Evolutionary conservation across 2,797 vertebrate genomes (phyloP).

Genomic region (Squalus acanthias): DNA sequence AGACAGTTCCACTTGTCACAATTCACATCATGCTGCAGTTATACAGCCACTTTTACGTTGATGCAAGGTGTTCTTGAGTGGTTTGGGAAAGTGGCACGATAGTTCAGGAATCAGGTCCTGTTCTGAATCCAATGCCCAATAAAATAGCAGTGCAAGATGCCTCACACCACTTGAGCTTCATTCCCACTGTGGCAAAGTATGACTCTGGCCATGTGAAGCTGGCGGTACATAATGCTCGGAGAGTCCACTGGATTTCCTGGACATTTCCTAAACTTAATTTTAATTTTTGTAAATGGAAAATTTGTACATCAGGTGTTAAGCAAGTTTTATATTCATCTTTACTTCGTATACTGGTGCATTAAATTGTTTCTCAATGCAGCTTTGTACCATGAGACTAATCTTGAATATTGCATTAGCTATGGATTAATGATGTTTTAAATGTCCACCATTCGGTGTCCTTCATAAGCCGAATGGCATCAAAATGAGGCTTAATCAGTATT

Average conservation of each 20-base stretch:
- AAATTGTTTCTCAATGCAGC: background rate
- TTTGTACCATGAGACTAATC: background rate
- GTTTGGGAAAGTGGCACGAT: background rate
- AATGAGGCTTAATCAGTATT: background rate
- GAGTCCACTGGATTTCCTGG: background rate
- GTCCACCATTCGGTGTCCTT: background rate
- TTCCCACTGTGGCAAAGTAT: background rate
- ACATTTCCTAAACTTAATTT: background rate
- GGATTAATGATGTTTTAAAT: slow-evolving; percentile 1
- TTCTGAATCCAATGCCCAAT: too few relatives aligned
- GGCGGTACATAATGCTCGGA: background rate
- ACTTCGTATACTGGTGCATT: background rate
- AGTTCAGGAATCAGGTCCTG: background rate
- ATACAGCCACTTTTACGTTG: background rate
- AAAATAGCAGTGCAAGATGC: background rate
- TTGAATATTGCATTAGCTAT: background rate
- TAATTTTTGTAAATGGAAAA: background rate
- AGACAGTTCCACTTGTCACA: background rate
- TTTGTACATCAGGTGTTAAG: background rate
- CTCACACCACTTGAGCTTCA: background rate
- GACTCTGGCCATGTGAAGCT: background rate
- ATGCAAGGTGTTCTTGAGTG: background rate
- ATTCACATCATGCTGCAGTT: background rate
- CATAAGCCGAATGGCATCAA: background rate
- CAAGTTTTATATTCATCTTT: background rate